Percentiles rank a stretch among this genome's conserved stretches.
Evolutionary conservation across 2,888 invertebrate genomes (phyloP).

Genomic region (Crioceris asparagi): DNA sequence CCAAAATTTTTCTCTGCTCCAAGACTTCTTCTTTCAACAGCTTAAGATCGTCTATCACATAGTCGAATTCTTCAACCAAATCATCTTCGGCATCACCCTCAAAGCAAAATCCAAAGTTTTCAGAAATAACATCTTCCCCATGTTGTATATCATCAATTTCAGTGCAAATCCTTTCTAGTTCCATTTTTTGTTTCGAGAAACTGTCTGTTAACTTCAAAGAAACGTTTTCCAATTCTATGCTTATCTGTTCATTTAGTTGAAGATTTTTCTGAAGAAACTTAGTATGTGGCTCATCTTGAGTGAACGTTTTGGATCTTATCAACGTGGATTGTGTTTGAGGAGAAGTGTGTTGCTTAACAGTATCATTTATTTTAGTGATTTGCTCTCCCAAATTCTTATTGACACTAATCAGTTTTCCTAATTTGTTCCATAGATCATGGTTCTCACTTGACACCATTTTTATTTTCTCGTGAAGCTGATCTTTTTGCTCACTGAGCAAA

Average conservation of each 20-base stretch:
- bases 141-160: conserved; percentile 56
- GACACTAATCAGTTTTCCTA: conserved; percentile 52
- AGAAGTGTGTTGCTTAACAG: conserved; percentile 38
- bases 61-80: conserved; percentile 53
- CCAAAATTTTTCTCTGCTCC: conserved; percentile 45
- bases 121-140: conserved; percentile 45
- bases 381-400: conserved; percentile 44
- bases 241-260: conserved; percentile 41
- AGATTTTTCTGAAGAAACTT: conserved; percentile 42
- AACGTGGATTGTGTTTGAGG: conserved; percentile 27
- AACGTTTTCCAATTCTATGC: conserved; percentile 66
- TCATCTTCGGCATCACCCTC: conserved; percentile 50
- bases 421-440: conserved; percentile 65
- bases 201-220: conserved; percentile 59
- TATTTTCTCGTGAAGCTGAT: conserved; percentile 64
- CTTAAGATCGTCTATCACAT: conserved; percentile 52
- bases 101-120: conserved; percentile 52
- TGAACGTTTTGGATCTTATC: conserved; percentile 50
- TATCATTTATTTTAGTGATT: conserved; percentile 43
- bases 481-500: conserved; percentile 62
- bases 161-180: conserved; percentile 56
- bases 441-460: conserved; percentile 76
- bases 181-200: conserved; percentile 57
- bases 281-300: conserved; percentile 52
- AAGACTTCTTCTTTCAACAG: conserved; percentile 43